A percentile compares a stretch with the other conserved stretches of the same genome.
phyloP scores from a whole-genome alignment of 2,888 invertebrate species.

The Elegia similella region DNA sequence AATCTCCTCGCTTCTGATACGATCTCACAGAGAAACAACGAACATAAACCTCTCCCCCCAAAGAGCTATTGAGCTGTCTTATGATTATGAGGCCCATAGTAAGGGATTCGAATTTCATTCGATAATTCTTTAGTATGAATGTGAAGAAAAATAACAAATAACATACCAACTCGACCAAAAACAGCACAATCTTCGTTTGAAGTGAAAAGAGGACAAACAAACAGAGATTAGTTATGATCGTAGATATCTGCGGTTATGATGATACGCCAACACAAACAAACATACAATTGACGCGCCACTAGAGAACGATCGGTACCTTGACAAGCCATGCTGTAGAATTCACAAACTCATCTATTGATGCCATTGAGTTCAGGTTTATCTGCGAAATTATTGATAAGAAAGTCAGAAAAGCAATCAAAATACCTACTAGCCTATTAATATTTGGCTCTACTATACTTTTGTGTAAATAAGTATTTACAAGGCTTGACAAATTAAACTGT shows the following conservation, averaged over 20 bases:
- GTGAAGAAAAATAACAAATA: background rate
- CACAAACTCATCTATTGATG: conserved; percentile 74
- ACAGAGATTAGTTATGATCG: background rate
- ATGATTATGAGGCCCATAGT: no score
- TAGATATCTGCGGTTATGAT: conserved; percentile 8
- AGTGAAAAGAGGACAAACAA: background rate
- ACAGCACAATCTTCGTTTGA: background rate
- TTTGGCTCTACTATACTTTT: no score
- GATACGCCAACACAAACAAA: conserved; percentile 4
- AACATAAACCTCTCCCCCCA: no score
- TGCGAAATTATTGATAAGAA: conserved; percentile 41
- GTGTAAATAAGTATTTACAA: no score
- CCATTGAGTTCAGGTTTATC: conserved; percentile 52
- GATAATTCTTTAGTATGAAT: background rate
- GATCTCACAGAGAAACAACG: no score
- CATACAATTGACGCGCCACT: conserved; percentile 1
- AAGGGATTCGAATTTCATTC: no score
- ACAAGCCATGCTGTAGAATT: conserved; percentile 74
- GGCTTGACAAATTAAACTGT: no score
- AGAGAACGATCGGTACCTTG: conserved; percentile 53
- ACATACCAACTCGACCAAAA: background rate
- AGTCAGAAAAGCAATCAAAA: background rate
- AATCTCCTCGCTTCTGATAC: no score
- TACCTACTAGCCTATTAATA: background rate
- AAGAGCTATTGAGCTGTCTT: no score